Evolutionary conservation across 2,888 invertebrate species (phyloP), one percentile per base, ranked within the genome.

Genomic region (Corbicula japonica): DNA sequence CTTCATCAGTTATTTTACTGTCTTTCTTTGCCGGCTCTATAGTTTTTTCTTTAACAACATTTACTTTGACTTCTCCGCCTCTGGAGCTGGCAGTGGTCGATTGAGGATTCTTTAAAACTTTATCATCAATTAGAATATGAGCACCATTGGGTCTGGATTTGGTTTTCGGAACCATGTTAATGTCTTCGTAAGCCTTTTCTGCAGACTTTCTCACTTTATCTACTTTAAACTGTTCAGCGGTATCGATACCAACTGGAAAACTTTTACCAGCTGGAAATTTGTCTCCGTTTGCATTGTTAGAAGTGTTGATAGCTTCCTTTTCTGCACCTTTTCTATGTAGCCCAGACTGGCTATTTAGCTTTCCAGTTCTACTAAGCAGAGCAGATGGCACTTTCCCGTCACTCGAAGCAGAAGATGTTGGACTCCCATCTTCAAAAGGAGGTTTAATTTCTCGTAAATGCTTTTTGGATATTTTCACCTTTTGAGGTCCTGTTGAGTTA

Each of bases 381-480:
- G 72, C 60, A 44, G 83, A 83, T 52, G 81, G 81, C 23, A 84
- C 78, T 69, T 84, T 84, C 1, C 76, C 80, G 63, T 83, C 83
- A 65, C 81, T 77, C 46, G 70, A 73, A n/a, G 74, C 73, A 54
- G 81, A 84, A 15, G 66, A 72, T 52, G 83, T 71, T n/a, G 83
- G 80, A 56, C 80, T 85, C 34, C 72, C 75, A 61, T 83, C 80
- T 21, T 83, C 86, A 74, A 78, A 80, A 6, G 90, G 90, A 23
- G 89, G 87, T 35, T 86, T 83, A 12, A 91, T 90, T 73, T 91
- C 90, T 63, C 85, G 74, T 61, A 91, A 73, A 46, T 85, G 84
- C 70, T 89, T 88, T 38, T 87, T 86, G 1, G 89, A 89, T 30
- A 90, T 85, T 74, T 90, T 90, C 3, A 90, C 87, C 60, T 86